A percentile compares a stretch with the other conserved stretches of the same genome.
Evolutionary conservation across 2,113 vertebrate genomes (phyloP).

Genomic region (Dromaius novaehollandiae): DNA sequence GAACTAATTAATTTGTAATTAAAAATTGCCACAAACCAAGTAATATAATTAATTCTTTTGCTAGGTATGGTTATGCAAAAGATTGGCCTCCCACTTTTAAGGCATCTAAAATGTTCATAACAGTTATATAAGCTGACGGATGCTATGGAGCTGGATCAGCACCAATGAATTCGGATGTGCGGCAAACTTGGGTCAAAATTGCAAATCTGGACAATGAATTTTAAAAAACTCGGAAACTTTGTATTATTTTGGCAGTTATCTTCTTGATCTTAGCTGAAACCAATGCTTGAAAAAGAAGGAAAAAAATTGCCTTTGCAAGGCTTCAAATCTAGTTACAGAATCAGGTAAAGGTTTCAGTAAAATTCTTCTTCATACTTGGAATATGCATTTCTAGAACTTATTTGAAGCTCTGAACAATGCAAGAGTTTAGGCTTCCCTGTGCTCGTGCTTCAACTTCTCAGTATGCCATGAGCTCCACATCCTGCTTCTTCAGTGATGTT

Average conservation of each 20-base stretch:
- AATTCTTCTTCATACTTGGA: background rate
- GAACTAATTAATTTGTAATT: slow-evolving; percentile 80
- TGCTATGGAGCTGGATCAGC: background rate
- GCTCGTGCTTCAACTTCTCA: background rate
- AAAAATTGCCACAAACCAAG: slow-evolving; percentile 72
- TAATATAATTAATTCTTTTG: slow-evolving; percentile 70
- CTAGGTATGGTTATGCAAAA: slow-evolving; percentile 25
- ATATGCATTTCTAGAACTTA: background rate
- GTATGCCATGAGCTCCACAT: background rate
- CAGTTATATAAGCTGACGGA: background rate
- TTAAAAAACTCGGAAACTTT: background rate
- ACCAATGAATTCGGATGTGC: background rate
- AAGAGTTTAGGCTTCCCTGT: background rate
- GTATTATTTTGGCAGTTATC: background rate
- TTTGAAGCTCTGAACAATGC: background rate
- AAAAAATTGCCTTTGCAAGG: background rate
- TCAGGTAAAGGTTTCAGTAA: background rate
- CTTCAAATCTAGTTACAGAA: background rate
- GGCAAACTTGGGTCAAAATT: background rate
- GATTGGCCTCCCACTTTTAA: background rate
- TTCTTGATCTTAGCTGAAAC: background rate
- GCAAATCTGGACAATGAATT: background rate
- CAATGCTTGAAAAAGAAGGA: background rate
- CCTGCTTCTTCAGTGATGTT: background rate
- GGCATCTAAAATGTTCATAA: background rate